phyloP scores from a whole-genome alignment of 1,140 invertebrate species.

The Drosophila willistoni region DNA sequence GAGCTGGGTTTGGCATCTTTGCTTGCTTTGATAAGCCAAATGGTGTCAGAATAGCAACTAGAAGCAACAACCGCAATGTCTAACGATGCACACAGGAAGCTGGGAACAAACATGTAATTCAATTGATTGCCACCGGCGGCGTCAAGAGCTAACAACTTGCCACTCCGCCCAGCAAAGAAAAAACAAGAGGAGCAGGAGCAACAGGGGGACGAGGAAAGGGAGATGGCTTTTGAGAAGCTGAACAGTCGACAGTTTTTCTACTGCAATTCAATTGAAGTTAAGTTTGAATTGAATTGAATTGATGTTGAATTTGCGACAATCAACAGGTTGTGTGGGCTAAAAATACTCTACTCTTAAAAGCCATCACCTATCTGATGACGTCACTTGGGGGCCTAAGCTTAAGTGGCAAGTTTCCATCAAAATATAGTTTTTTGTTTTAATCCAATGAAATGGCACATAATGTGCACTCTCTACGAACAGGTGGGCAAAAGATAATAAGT shows the following conservation, averaged over 20 bases:
- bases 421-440: neutral
- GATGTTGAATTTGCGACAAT: conserved; percentile 57
- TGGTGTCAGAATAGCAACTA: conserved; percentile 35
- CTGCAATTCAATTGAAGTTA: conserved; percentile 69
- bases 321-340: conserved; percentile 62
- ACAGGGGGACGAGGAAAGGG: neutral
- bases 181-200: neutral
- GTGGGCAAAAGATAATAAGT: too few relatives aligned
- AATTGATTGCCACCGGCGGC: conserved; percentile 68
- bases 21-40: conserved; percentile 39
- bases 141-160: conserved; percentile 49
- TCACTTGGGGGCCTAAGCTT: neutral
- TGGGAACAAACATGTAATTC: conserved; percentile 69
- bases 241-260: conserved; percentile 17
- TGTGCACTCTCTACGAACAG: neutral
- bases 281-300: conserved; percentile 74
- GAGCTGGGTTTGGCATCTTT: conserved; percentile 17
- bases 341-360: conserved; percentile 19
- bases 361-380: conserved; percentile 12
- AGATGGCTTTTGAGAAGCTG: too few relatives aligned
- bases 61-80: conserved; percentile 33
- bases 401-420: conserved; percentile 6
- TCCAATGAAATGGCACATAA: too few relatives aligned
- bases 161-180: neutral
- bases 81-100: conserved; percentile 75